Base-by-base conservation (phyloP, 2,888 invertebrate genomes). In the Deladenus siricidicola region DNA sequence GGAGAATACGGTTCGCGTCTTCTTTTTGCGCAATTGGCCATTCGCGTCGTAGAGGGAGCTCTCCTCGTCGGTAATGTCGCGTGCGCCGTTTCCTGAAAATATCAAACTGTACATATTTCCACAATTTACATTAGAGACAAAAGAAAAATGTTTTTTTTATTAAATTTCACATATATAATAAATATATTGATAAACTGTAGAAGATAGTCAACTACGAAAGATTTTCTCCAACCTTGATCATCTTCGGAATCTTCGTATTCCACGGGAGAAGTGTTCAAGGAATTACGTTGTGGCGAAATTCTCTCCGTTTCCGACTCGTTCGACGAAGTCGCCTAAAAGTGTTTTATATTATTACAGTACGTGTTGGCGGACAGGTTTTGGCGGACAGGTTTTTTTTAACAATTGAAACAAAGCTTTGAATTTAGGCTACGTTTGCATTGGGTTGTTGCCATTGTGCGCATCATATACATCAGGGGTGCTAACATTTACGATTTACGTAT, bases 1-100 rank as follows among this genome's bases (percentile, higher is more conserved):
- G 39, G 73, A 74, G 63, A 77, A 77, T 3, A 77, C 77, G 8
- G 77, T 77, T 24, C 77, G 59, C 1, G 78, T 78, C 51, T 77
- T 77, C 62, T 77, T 77, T 66, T 77, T 77, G 55, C 73, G 59
- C 17, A 24, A 34, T n/a, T 53, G 53, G 4, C 42, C 24, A 58
- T 64, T n/a, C 29, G 30, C 61, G 17, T 10, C 43, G 19, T 47
- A 26, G 23, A 48, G 23, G 8, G 56, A 24, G 19, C 43, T 47
- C 28, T 60, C 60, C 28, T 60, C 60, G 19, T 58, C 57, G 24
- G 47, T 49, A 24, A 43, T 24, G 3, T 47, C 21, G 10, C 30
- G 44, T 4, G 21, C 23, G 19, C 6, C 10, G 23, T 21, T 53
- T n/a, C 19, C 44, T 56, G 6, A 29, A 45, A 14, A 14, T 19